Percentiles rank a stretch among this genome's conserved stretches.
phyloP scores from a whole-genome alignment of 2,113 vertebrate genomes.

The Eupsittula cactorum region DNA sequence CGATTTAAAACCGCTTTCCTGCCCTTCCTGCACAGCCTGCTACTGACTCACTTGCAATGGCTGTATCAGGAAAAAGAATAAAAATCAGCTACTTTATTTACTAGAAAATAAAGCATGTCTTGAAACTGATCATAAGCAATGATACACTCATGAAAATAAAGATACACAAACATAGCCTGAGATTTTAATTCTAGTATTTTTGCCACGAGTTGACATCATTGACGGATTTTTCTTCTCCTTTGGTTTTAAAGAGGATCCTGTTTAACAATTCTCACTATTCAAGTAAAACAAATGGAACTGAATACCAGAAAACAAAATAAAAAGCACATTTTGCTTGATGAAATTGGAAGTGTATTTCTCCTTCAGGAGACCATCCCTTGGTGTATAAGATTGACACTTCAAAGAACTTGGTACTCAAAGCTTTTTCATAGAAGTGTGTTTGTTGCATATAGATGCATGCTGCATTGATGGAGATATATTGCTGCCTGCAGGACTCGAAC shows the following conservation, averaged over 20 bases:
- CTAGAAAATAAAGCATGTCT: conserved; percentile 21
- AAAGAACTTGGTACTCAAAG: conserved; percentile 15
- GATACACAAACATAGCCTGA: conserved; percentile 60
- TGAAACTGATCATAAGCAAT: neutral
- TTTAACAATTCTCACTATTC: conserved; percentile 19
- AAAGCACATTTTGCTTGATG: neutral
- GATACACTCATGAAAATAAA: conserved; percentile 45
- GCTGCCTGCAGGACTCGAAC: conserved; percentile 64
- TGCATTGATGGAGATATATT: conserved; percentile 56
- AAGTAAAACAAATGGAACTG: conserved; percentile 56
- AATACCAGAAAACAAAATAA: conserved; percentile 37
- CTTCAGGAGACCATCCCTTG: conserved; percentile 6
- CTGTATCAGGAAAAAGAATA: neutral
- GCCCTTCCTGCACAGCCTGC: neutral
- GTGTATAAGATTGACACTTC: neutral
- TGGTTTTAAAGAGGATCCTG: conserved; percentile 42
- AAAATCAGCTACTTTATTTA: neutral
- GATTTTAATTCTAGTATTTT: conserved; percentile 54
- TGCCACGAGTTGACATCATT: neutral
- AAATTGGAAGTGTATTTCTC: neutral
- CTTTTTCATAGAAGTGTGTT: neutral
- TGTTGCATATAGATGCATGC: conserved; percentile 42
- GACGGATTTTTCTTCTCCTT: conserved; percentile 39
- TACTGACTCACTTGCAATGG: neutral
- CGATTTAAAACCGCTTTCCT: neutral